These are phyloP conservation scores for Alviniconcha strummeri DNA, from an alignment of 2,888 invertebrate species.

Conservation along the genomic window DNA sequence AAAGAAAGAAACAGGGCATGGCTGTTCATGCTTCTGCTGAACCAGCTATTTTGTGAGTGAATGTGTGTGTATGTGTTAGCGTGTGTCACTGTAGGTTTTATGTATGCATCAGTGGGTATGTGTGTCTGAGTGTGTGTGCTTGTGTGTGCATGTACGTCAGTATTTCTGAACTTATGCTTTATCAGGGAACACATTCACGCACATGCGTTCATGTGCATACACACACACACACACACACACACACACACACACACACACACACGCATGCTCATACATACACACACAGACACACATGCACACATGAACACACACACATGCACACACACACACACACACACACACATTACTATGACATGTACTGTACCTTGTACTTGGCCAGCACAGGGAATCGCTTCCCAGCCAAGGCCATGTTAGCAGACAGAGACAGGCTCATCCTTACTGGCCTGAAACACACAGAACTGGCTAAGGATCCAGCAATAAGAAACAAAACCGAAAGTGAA, in stretches of 20 bases:
- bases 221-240: background rate
- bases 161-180: too few species aligned
- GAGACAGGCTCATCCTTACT: conserved; percentile 38
- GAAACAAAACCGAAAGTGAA: background rate
- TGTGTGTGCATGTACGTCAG: too few species aligned
- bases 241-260: background rate
- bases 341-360: background rate
- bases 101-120: too few species aligned
- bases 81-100: too few species aligned
- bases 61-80: too few species aligned
- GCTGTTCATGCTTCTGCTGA: too few species aligned
- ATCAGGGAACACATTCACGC: background rate
- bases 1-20: too few species aligned
- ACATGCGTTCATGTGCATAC: too few species aligned
- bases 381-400: conserved; percentile 43
- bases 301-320: background rate
- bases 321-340: background rate
- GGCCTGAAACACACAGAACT: conserved; percentile 37
- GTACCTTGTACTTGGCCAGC: conserved; percentile 43
- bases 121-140: too few species aligned
- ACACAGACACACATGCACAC: background rate
- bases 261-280: background rate
- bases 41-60: background rate
- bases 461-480: too few species aligned
- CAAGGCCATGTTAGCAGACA: conserved; percentile 43